Percentiles rank a stretch among this genome's conserved stretches.
Evolutionary conservation across 2,888 invertebrate genomes (phyloP).

Genomic region (Agonopterix arenella): DNA sequence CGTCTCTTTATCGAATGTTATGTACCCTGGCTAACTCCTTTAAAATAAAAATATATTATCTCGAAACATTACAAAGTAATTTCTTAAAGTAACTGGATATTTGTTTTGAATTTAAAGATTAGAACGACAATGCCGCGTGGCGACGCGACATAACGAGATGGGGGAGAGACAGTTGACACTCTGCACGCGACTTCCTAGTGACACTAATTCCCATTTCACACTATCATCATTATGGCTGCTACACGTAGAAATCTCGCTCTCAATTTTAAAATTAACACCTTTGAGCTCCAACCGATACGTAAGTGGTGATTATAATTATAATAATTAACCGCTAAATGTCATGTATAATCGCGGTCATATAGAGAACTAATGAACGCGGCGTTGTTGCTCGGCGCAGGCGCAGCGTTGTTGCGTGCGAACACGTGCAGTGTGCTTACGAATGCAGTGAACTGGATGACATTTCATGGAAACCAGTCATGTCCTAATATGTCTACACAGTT

Average conservation of each 20-base stretch:
- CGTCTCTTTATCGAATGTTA: neutral
- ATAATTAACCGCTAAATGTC: constrained; percentile 20
- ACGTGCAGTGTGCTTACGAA: constrained; percentile 17
- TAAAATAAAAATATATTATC: constrained; percentile 4
- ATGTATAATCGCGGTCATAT: constrained; percentile 17
- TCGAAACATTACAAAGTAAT: constrained; percentile 24
- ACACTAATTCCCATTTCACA: constrained; percentile 20
- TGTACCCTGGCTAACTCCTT: no score
- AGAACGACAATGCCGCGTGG: constrained; percentile 18
- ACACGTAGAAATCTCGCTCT: constrained; percentile 3
- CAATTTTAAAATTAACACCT: constrained; percentile 4
- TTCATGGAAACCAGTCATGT: constrained; percentile 48
- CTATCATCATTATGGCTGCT: neutral
- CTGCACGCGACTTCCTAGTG: constrained; percentile 34
- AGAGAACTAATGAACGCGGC: constrained; percentile 24
- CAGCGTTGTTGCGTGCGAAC: constrained; percentile 36
- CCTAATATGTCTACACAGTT: constrained; percentile 18
- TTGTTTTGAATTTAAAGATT: constrained; percentile 50
- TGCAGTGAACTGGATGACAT: constrained; percentile 40
- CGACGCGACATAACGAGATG: constrained; percentile 56
- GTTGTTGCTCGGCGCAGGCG: constrained; percentile 25
- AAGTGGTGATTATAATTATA: constrained; percentile 4
- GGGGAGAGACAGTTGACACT: constrained; percentile 58
- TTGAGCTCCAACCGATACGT: constrained; percentile 1
- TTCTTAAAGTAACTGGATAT: constrained; percentile 39